These are phyloP conservation scores for Morinoia aosen DNA, from an alignment of 2,888 invertebrate species.

Conservation along the genomic window DNA sequence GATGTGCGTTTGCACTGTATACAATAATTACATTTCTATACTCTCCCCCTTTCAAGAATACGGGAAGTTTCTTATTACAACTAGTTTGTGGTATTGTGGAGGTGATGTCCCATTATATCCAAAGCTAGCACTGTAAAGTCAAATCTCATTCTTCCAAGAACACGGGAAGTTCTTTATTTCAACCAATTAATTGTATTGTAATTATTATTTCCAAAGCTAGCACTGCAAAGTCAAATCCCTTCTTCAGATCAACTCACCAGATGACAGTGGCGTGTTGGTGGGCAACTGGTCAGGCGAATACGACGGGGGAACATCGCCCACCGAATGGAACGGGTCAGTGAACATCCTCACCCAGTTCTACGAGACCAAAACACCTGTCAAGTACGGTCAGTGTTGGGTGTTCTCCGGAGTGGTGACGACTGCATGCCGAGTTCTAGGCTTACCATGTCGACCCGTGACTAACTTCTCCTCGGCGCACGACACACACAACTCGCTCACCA, in stretches of 20 bases:
- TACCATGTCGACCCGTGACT: constrained; percentile 83
- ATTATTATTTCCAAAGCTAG: too few relatives aligned
- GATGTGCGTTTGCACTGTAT: too few relatives aligned
- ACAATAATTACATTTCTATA: too few relatives aligned
- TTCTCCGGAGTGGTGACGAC: constrained; percentile 92
- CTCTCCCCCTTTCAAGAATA: too few relatives aligned
- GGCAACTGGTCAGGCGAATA: constrained; percentile 93
- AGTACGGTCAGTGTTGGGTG: constrained; percentile 94
- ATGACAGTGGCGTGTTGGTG: constrained; percentile 87
- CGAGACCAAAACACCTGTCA: constrained; percentile 87
- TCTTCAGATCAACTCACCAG: constrained; percentile 80
- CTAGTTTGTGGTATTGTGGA: too few relatives aligned
- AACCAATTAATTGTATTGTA: too few relatives aligned
- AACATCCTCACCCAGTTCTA: constrained; percentile 88
- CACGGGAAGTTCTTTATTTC: too few relatives aligned
- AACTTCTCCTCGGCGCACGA: constrained; percentile 86
- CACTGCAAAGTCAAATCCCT: too few relatives aligned
- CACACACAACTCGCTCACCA: constrained; percentile 81
- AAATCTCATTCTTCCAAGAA: too few relatives aligned
- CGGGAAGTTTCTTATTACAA: too few relatives aligned
- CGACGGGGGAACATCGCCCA: constrained; percentile 86
- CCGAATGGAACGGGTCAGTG: constrained; percentile 90
- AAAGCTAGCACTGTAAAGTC: too few relatives aligned
- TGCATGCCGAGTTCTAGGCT: constrained; percentile 82
- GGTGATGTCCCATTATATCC: too few relatives aligned